Percentiles rank a stretch among this genome's conserved stretches.
Conservation (phyloP, 1,140 invertebrate species). For the Parapsyche elsis region DNA sequence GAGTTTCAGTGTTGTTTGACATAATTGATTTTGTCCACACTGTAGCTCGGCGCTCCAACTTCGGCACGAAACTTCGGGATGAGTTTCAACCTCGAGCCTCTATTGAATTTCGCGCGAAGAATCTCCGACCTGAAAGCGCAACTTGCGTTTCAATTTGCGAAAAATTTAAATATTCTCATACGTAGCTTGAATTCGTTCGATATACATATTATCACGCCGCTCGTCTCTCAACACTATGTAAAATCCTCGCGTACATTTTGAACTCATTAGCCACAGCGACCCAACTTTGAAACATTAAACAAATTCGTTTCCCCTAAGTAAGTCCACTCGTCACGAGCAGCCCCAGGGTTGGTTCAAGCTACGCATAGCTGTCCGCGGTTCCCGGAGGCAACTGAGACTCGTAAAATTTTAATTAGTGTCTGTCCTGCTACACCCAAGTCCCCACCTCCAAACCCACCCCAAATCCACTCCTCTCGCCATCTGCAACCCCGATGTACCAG, state of each 20-base stretch:
- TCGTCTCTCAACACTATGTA: neutral
- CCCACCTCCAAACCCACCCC: neutral
- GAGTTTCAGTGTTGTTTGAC: conserved; percentile 37
- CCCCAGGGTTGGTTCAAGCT: neutral
- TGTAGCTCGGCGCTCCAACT: conserved; percentile 36
- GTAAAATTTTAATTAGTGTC: conserved; percentile 51
- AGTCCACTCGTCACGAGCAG: conserved; percentile 33
- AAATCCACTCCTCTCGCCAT: neutral
- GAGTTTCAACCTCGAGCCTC: conserved; percentile 34
- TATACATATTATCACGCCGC: neutral
- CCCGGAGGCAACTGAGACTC: neutral
- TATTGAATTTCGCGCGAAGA: conserved; percentile 51
- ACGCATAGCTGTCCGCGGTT: conserved; percentile 4
- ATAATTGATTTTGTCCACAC: conserved; percentile 52
- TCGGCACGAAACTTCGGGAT: conserved; percentile 22
- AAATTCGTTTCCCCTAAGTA: conserved; percentile 27
- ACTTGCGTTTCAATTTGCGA: neutral
- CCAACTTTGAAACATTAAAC: too few relatives aligned
- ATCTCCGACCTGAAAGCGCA: conserved; percentile 34
- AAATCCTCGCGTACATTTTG: neutral
- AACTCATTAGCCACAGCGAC: too few relatives aligned
- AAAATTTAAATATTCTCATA: too few relatives aligned
- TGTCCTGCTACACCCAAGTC: neutral
- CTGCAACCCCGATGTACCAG: conserved; percentile 9
- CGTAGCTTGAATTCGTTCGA: too few relatives aligned